A percentile compares a stretch with the other conserved stretches of the same genome.
Conservation (phyloP, 1,140 invertebrate species). For the Drosophila melanica region DNA sequence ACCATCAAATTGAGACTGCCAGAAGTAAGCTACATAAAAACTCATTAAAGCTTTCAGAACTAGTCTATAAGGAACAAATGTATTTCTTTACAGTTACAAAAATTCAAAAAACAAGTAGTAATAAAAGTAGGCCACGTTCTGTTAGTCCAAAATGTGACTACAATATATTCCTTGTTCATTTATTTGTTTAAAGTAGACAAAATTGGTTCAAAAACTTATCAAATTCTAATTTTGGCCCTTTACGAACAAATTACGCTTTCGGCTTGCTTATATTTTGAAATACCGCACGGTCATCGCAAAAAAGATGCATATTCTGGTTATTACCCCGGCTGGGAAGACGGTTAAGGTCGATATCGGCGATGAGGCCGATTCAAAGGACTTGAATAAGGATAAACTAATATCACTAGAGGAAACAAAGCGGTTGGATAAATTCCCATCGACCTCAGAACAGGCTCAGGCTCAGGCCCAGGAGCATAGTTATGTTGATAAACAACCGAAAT, state of each 20-base stretch:
- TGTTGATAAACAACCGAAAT: background rate
- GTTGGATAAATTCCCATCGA: constrained; percentile 3
- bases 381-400: background rate
- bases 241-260: constrained; percentile 39
- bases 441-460: background rate
- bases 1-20: no score
- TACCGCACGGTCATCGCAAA: background rate
- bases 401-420: background rate
- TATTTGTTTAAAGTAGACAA: constrained; percentile 15
- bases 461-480: background rate
- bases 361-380: background rate
- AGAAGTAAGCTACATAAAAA: no score
- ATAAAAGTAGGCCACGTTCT: background rate
- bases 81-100: background rate
- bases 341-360: constrained; percentile 31
- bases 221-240: constrained; percentile 33
- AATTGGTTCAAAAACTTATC: constrained; percentile 15
- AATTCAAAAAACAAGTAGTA: background rate
- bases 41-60: no score
- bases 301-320: constrained; percentile 55
- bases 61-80: no score
- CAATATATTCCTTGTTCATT: background rate
- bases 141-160: background rate
- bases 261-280: constrained; percentile 29
- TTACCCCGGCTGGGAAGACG: constrained; percentile 48